Conservation (phyloP, 2,113 vertebrate species). For the Xiphias gladius region DNA sequence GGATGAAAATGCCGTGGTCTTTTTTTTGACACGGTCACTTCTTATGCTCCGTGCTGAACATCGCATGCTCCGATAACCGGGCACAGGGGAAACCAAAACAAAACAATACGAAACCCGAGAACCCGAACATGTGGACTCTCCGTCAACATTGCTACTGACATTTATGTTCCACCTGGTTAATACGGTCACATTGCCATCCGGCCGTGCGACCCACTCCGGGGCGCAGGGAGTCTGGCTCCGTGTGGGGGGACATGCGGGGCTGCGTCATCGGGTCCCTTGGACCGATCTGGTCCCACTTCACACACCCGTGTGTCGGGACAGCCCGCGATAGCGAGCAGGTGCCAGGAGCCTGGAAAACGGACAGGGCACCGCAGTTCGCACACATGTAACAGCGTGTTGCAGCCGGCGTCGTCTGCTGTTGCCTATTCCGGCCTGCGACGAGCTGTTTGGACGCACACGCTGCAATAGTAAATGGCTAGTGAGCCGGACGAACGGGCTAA, state of each 20-base stretch:
- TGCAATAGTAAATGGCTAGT: conserved; percentile 9
- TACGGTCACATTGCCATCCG: conserved; percentile 5
- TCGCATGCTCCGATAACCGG: not conserved
- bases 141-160: conserved; percentile 31
- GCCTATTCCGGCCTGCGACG: conserved; percentile 18
- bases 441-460: not conserved
- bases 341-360: conserved; percentile 68
- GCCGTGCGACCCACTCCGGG: conserved; percentile 28
- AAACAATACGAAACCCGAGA: conserved; percentile 38
- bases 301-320: conserved; percentile 65
- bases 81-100: not conserved
- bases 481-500: conserved; percentile 38
- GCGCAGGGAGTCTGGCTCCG: conserved; percentile 53
- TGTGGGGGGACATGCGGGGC: conserved; percentile 51
- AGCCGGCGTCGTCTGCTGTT: conserved; percentile 29
- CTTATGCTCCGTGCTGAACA: not conserved
- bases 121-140: conserved; percentile 40
- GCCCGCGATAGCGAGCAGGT: conserved; percentile 78
- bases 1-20: no score
- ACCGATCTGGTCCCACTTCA: conserved; percentile 75
- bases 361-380: conserved; percentile 56
- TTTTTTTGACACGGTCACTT: not conserved
- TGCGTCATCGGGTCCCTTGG: conserved; percentile 73
- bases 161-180: not conserved
- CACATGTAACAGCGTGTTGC: conserved; percentile 56